Evolutionary conservation across 1,140 invertebrate genomes (phyloP).

Genomic region (Branchinecta lindahli): DNA sequence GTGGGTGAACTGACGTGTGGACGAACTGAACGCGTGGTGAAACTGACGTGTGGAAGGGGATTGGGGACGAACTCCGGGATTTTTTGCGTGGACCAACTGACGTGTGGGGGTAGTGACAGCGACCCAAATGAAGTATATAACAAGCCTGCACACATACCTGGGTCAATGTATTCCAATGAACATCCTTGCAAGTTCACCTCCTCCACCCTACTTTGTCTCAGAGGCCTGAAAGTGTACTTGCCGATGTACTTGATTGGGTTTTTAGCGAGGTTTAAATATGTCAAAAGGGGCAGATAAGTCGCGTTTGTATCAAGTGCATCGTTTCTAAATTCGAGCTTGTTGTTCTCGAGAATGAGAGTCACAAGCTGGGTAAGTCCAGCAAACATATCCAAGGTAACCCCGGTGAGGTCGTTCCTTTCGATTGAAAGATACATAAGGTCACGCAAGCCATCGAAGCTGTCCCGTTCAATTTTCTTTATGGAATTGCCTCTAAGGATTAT

Average conservation of each 20-base stretch:
- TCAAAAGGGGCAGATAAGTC: conserved; percentile 13
- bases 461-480: conserved; percentile 6
- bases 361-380: conserved; percentile 13
- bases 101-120: too few species aligned
- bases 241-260: conserved; percentile 17
- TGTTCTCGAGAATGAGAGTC: conserved; percentile 15
- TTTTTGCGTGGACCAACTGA: too few species aligned
- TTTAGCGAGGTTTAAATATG: conserved; percentile 13
- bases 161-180: conserved; percentile 17
- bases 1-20: too few species aligned
- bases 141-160: conserved; percentile 14
- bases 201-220: conserved; percentile 13
- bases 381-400: conserved; percentile 14
- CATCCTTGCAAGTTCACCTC: conserved; percentile 21
- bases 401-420: conserved; percentile 11
- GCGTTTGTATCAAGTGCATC: neutral
- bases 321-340: conserved; percentile 14
- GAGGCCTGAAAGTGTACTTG: conserved; percentile 14
- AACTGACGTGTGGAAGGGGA: too few species aligned
- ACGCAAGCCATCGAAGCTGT: conserved; percentile 15
- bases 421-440: conserved; percentile 15
- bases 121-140: too few species aligned
- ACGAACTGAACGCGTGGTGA: too few species aligned
- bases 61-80: too few species aligned
- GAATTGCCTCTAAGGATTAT: conserved; percentile 13